phyloP scores from a whole-genome alignment of 2,113 vertebrate genomes.

The Melospiza georgiana region DNA sequence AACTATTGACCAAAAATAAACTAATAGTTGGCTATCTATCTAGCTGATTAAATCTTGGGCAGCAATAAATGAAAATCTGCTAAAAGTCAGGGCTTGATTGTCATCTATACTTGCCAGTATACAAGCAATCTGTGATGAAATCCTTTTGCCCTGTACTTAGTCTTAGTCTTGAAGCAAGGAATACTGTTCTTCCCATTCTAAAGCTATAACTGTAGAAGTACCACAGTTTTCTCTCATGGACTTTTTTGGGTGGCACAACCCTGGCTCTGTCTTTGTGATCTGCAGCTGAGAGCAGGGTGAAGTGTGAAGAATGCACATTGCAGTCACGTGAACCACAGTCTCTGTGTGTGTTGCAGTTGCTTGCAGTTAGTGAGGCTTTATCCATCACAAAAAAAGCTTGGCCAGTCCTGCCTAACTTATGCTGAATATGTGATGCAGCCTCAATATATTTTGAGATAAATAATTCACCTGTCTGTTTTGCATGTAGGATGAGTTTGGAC shows the following conservation, averaged over 20 bases:
- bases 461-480: background rate
- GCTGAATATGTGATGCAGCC: background rate
- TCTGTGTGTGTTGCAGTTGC: background rate
- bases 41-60: background rate
- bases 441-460: background rate
- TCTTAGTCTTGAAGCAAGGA: background rate
- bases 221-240: background rate
- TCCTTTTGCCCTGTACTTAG: background rate
- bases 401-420: background rate
- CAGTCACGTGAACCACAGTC: rapidly evolving
- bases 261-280: background rate
- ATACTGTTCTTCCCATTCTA: background rate
- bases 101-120: background rate
- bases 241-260: background rate
- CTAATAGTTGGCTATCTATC: background rate
- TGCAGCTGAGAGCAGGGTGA: background rate
- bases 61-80: background rate
- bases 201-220: background rate
- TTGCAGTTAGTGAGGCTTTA: background rate
- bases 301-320: background rate
- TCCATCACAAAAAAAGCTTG: background rate
- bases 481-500: background rate
- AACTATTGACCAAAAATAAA: background rate
- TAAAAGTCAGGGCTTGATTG: background rate
- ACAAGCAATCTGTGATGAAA: background rate